Base-by-base conservation (phyloP, 2,888 invertebrate species). In the Tanypteryx hageni region DNA sequence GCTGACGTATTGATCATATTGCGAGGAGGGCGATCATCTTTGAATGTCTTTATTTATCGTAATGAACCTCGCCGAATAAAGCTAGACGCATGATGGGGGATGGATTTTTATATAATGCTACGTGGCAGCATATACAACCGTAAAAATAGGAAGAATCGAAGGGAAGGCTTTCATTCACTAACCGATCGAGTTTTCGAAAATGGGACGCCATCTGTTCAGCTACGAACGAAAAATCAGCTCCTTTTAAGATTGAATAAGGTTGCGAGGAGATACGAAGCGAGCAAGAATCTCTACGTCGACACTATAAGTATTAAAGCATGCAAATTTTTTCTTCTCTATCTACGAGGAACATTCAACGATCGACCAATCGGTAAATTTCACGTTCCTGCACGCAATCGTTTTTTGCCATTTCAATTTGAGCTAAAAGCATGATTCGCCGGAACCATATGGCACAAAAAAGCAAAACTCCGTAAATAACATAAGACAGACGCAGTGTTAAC, bases 181-280 rank as follows among this genome's bases (percentile, higher is more conserved):
- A 22, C 9, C 9, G 22, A 76, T 76, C 18, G 22, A 76, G 76
- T 10, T 27, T 76, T 16, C 18, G 18, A 68, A 68, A 68, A 76
- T 27, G 76, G 27, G 27, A 76, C 76, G 27, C 22, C 76, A 76
- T 76, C 27, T 11, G 76, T 76, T 76, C 22, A 76, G 76, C 76
- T 76, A 76, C 76, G 27, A 22, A 22, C 22, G 76, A 76, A 27
- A 76, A 76, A 76, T 76, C 76, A 76, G 76, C 76, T 76, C 22
- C 9, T 76, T 76, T 76, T 76, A 76, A 76, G 76, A 18, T 14
- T 64, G 64, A 64, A 14, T 14, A 64, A 64, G 64, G 68, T 68
- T 68, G 68, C 22, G 7, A 76, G 76, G 22, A 76, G 22, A 76
- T 76, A 13, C 76, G 22, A 22, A 22, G 22, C 76, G 10, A 76